Percentiles rank a stretch among this genome's conserved stretches.
Evolutionary conservation across 1,140 invertebrate genomes (phyloP).

Genomic region (Ceratina japonica): DNA sequence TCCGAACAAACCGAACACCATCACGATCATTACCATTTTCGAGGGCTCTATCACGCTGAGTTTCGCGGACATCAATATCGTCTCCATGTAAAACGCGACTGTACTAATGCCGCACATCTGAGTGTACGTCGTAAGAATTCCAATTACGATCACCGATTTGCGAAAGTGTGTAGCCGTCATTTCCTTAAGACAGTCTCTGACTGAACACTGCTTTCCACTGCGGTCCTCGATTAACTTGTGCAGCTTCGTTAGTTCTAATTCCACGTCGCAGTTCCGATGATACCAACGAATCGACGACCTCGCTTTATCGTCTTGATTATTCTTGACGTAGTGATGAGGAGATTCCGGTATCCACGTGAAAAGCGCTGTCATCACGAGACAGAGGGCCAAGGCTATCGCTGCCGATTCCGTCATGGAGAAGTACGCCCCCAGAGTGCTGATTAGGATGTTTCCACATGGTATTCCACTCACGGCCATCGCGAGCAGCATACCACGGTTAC

Average conservation of each 20-base stretch:
- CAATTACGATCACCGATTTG: constrained; percentile 82
- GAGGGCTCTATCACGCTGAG: constrained; percentile 74
- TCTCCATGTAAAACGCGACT: constrained; percentile 87
- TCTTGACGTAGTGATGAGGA: constrained; percentile 83
- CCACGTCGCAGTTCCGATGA: constrained; percentile 80
- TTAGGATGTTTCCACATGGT: constrained; percentile 83
- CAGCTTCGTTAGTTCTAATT: constrained; percentile 82
- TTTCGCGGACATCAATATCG: constrained; percentile 84
- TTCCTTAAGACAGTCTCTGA: constrained; percentile 70
- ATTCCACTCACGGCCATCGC: constrained; percentile 79
- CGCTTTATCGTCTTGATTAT: constrained; percentile 81
- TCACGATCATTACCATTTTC: constrained; percentile 83
- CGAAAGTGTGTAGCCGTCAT: constrained; percentile 80
- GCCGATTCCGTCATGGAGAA: constrained; percentile 80
- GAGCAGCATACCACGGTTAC: constrained; percentile 84
- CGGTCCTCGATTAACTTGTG: constrained; percentile 78
- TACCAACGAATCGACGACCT: constrained; percentile 81
- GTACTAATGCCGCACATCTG: constrained; percentile 83
- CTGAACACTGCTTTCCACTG: constrained; percentile 77
- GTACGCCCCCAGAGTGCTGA: constrained; percentile 84
- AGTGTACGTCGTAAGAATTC: constrained; percentile 80
- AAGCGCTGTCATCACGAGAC: constrained; percentile 81
- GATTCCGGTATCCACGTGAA: constrained; percentile 87
- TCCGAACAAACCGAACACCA: constrained; percentile 82
- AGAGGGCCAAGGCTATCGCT: constrained; percentile 79